These are phyloP conservation scores for Saccostrea echinata DNA, from an alignment of 1,140 invertebrate species.

Conservation along the genomic window DNA sequence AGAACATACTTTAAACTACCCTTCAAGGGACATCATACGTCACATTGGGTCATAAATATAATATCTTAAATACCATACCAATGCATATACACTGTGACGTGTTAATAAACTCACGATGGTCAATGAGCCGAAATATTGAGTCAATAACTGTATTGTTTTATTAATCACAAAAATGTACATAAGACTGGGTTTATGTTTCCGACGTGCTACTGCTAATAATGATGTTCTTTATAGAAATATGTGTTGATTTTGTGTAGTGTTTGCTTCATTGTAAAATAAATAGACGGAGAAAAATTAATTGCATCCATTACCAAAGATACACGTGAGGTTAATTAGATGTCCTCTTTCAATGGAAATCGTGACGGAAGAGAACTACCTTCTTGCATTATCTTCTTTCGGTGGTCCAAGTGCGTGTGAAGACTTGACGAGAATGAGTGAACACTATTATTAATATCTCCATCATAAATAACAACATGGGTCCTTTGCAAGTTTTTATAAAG, in stretches of 20 bases:
- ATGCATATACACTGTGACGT: not conserved
- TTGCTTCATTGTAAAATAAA: not conserved
- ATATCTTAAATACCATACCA: not conserved
- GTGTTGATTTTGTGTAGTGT: not conserved
- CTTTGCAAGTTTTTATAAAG: not conserved
- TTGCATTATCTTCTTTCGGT: not conserved
- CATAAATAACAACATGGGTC: not conserved
- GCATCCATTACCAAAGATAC: not conserved
- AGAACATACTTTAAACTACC: not conserved
- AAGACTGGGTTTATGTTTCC: not conserved
- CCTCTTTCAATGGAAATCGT: not conserved
- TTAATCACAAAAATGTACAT: not conserved
- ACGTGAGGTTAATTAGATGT: constrained; percentile 16
- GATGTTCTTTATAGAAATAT: not conserved
- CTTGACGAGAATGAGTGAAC: not conserved
- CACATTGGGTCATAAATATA: constrained; percentile 11
- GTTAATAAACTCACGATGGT: not conserved
- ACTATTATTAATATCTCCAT: not conserved
- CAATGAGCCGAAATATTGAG: not conserved
- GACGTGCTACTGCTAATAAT: not conserved
- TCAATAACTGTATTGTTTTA: constrained; percentile 3
- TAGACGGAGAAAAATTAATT: not conserved
- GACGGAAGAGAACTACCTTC: not conserved
- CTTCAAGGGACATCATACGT: constrained; percentile 15
- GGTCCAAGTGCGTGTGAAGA: not conserved